These are phyloP conservation scores for Aleadryas rufinucha DNA, from an alignment of 2,113 vertebrate species.

Conservation along the genomic window DNA sequence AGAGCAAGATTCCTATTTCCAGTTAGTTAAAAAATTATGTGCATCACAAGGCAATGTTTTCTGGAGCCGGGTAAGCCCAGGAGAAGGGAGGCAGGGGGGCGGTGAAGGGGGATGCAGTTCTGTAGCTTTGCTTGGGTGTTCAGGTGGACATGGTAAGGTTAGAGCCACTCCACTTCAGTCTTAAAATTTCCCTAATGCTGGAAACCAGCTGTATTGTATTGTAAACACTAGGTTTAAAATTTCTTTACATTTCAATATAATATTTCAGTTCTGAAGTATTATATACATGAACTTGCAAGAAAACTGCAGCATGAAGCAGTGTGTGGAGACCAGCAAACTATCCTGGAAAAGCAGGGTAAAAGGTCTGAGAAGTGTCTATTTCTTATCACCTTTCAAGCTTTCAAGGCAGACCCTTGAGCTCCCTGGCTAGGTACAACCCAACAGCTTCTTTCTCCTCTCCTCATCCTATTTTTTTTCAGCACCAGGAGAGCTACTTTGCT, in stretches of 20 bases:
- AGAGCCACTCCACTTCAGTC: neutral
- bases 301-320: neutral
- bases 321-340: neutral
- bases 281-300: neutral
- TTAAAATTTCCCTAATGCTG: neutral
- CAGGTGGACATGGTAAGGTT: neutral
- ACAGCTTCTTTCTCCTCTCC: neutral
- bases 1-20: conserved; percentile 61
- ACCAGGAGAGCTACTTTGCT: neutral
- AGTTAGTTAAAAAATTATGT: conserved; percentile 50
- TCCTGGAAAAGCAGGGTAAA: neutral
- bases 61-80: neutral
- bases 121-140: neutral
- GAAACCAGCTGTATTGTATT: neutral
- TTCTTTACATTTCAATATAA: neutral
- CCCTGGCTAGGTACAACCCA: neutral
- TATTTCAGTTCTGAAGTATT: neutral
- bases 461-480: neutral
- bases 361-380: neutral
- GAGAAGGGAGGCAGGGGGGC: neutral
- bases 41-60: neutral
- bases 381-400: neutral
- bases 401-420: neutral
- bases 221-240: neutral
- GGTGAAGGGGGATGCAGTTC: neutral